Conservation (phyloP, 2,888 invertebrate species). For the Andrena flavipes region DNA sequence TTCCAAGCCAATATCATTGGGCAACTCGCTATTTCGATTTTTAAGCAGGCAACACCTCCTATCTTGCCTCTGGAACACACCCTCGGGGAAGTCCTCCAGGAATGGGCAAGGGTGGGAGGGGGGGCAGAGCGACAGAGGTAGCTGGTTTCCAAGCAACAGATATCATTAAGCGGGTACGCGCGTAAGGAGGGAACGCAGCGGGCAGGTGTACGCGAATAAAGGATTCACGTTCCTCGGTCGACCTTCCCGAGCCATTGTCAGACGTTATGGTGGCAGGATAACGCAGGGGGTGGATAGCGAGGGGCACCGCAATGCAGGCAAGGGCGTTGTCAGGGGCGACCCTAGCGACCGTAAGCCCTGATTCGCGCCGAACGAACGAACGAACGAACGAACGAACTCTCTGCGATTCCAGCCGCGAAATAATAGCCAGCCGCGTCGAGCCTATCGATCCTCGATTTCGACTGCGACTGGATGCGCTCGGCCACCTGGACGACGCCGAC, state of each 20-base stretch:
- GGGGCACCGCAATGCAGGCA: slow-evolving; percentile 83
- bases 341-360: slow-evolving; percentile 78
- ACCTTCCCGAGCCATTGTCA: slow-evolving; percentile 32
- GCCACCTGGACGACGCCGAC: slow-evolving; percentile 1
- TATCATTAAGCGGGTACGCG: slow-evolving; percentile 32
- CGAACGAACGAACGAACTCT: slow-evolving; percentile 45
- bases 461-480: slow-evolving; percentile 2
- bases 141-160: slow-evolving; percentile 44
- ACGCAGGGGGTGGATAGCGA: slow-evolving; percentile 59
- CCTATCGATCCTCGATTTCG: slow-evolving; percentile 59
- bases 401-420: slow-evolving; percentile 67
- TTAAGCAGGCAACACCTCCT: not conserved
- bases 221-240: slow-evolving; percentile 49
- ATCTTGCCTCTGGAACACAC: not conserved
- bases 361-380: slow-evolving; percentile 62
- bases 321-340: slow-evolving; percentile 84
- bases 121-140: not conserved
- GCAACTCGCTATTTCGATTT: too few relatives aligned
- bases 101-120: not conserved
- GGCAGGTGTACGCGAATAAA: slow-evolving; percentile 42
- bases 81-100: not conserved
- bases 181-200: slow-evolving; percentile 12
- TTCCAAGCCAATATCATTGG: too few relatives aligned
- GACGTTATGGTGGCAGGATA: slow-evolving; percentile 64
- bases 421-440: slow-evolving; percentile 23